Conservation (phyloP, 2,797 vertebrate species). For the Cuculus canorus region DNA sequence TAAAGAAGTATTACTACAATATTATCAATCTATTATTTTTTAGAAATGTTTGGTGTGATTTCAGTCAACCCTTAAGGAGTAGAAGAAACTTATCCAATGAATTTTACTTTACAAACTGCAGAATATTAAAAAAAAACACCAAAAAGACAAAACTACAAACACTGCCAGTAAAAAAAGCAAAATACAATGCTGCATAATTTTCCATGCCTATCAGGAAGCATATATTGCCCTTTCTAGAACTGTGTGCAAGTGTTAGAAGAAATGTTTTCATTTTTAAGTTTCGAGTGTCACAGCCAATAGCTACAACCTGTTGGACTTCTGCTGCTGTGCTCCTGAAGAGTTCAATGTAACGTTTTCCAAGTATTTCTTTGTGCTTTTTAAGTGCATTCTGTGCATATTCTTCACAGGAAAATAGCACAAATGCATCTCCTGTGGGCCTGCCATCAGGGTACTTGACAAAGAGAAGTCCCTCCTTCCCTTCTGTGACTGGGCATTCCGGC, state of each 20-base stretch:
- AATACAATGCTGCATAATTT: neutral
- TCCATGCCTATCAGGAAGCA: neutral
- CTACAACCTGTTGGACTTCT: slow-evolving; percentile 92
- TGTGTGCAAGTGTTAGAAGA: neutral
- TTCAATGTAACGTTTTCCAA: slow-evolving; percentile 97
- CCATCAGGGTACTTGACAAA: slow-evolving; percentile 97
- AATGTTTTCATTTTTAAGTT: neutral
- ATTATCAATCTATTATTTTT: neutral
- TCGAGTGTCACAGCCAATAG: neutral
- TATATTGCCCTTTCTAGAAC: neutral
- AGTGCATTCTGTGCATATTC: slow-evolving; percentile 94
- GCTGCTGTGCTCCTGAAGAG: slow-evolving; percentile 96
- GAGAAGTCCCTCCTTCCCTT: slow-evolving; percentile 89
- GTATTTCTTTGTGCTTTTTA: slow-evolving; percentile 96
- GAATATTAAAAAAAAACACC: neutral
- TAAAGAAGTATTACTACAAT: neutral
- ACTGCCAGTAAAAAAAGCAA: neutral
- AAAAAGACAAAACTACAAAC: neutral
- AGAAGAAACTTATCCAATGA: neutral
- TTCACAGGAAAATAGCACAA: slow-evolving; percentile 95
- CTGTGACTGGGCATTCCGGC: slow-evolving; percentile 89
- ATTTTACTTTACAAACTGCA: neutral
- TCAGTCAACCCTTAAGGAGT: neutral
- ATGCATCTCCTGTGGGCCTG: slow-evolving; percentile 94
- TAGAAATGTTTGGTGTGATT: neutral